Conservation (phyloP, 2,888 invertebrate genomes). For the Cecidostiba fungosa region DNA sequence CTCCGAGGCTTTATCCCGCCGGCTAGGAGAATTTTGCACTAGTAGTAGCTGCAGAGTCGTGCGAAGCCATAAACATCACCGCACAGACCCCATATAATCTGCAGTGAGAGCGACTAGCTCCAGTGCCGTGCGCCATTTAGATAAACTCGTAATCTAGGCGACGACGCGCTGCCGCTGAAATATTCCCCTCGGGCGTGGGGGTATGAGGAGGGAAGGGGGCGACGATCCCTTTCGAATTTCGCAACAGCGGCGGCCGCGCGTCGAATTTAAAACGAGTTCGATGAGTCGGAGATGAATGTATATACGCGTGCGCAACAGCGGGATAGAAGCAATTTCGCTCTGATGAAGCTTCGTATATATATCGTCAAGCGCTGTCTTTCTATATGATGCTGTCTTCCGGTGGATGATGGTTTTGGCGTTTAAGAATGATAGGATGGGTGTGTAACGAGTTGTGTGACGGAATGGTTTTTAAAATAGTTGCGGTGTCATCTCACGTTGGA, state of each 20-base stretch:
- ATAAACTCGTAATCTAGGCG: slow-evolving; percentile 78
- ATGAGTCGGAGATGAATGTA: not conserved
- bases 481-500: too few relatives aligned
- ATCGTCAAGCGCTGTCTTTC: not conserved
- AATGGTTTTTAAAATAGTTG: not conserved
- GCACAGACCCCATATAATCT: slow-evolving; percentile 56
- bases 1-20: slow-evolving; percentile 61
- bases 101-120: slow-evolving; percentile 32
- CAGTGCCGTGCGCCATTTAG: slow-evolving; percentile 76
- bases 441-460: not conserved
- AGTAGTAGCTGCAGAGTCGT: slow-evolving; percentile 65
- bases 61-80: slow-evolving; percentile 75
- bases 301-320: slow-evolving; percentile 44
- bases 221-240: slow-evolving; percentile 59
- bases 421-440: not conserved
- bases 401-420: not conserved
- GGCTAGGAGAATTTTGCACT: slow-evolving; percentile 72
- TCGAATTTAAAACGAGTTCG: slow-evolving; percentile 72
- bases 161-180: slow-evolving; percentile 74
- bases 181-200: slow-evolving; percentile 73
- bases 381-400: not conserved
- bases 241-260: slow-evolving; percentile 53
- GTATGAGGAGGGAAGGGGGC: slow-evolving; percentile 56
- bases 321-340: slow-evolving; percentile 65
- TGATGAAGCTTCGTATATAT: slow-evolving; percentile 61